Evolutionary conservation across 1,140 invertebrate species (phyloP).

Genomic region (Orussus abietinus): DNA sequence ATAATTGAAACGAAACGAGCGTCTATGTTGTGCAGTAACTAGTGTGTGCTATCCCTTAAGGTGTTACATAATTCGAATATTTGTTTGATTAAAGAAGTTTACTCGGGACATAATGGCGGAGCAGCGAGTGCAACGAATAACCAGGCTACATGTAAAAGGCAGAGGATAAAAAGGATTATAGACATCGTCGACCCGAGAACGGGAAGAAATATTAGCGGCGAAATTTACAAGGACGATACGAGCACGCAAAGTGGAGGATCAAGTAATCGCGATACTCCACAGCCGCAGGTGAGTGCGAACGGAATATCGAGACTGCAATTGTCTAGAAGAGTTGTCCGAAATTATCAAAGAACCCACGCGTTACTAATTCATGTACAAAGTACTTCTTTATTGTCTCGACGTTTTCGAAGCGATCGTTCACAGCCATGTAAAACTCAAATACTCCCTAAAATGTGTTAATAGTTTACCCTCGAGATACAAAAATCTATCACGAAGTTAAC

Average conservation of each 20-base stretch:
- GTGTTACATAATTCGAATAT: too few relatives aligned
- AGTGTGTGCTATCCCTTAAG: too few relatives aligned
- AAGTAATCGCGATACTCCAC: constrained; percentile 36
- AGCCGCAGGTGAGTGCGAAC: constrained; percentile 34
- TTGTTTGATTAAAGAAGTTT: constrained; percentile 34
- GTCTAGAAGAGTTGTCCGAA: neutral
- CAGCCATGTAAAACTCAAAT: too few relatives aligned
- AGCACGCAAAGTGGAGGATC: constrained; percentile 30
- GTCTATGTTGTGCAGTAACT: too few relatives aligned
- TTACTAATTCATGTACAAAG: too few relatives aligned
- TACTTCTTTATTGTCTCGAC: too few relatives aligned
- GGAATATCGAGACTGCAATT: constrained; percentile 1
- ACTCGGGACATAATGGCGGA: constrained; percentile 36
- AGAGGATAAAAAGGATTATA: constrained; percentile 32
- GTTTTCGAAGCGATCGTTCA: too few relatives aligned
- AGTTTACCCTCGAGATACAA: too few relatives aligned
- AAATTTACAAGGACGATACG: constrained; percentile 31
- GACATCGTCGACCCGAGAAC: constrained; percentile 47
- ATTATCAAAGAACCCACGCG: too few relatives aligned
- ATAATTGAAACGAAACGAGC: too few relatives aligned
- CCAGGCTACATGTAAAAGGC: constrained; percentile 27
- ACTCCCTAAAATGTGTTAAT: too few relatives aligned
- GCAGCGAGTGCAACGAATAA: constrained; percentile 27
- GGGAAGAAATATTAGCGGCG: constrained; percentile 40
- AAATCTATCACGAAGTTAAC: too few relatives aligned